Percentiles rank a stretch among this genome's conserved stretches.
Evolutionary conservation across 2,797 vertebrate species (phyloP).

Genomic region (Pipistrellus kuhlii): DNA sequence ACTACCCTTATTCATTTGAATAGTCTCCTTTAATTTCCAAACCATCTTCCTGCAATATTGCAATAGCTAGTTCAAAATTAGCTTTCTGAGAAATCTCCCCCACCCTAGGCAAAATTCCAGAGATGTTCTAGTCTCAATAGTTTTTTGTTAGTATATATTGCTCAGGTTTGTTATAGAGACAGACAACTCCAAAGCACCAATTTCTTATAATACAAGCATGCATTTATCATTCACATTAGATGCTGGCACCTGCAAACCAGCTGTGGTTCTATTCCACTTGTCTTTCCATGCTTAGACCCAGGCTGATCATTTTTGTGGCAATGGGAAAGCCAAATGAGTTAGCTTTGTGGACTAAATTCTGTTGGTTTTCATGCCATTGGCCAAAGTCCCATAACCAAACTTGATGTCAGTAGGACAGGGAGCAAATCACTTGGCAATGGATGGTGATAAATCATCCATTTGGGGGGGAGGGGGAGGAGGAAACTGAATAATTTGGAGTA

Average conservation of each 20-base stretch:
- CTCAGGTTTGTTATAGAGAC: constrained; percentile 41
- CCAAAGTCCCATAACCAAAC: not conserved
- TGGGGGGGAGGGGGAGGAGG: not conserved
- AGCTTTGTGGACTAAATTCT: not conserved
- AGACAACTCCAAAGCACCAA: constrained; percentile 10
- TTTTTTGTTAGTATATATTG: constrained; percentile 43
- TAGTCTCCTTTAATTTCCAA: not conserved
- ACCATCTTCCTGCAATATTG: constrained; percentile 9
- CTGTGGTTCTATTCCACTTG: not conserved
- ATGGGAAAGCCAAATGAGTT: not conserved
- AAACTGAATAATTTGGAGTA: not conserved
- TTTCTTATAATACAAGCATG: constrained; percentile 36
- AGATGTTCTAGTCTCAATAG: constrained; percentile 49
- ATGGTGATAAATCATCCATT: not conserved
- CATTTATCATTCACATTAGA: not conserved
- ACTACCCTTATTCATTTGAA: not conserved
- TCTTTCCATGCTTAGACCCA: not conserved
- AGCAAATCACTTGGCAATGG: not conserved
- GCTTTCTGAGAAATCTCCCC: constrained; percentile 36
- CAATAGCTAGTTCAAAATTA: constrained; percentile 45
- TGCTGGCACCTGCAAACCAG: not conserved
- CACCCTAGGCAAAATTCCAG: constrained; percentile 58
- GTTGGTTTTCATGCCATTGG: not conserved
- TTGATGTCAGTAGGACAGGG: not conserved
- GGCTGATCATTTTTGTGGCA: not conserved